Base-by-base conservation (phyloP, 2,797 vertebrate genomes). In the Sebastiscus albofasciatus region DNA sequence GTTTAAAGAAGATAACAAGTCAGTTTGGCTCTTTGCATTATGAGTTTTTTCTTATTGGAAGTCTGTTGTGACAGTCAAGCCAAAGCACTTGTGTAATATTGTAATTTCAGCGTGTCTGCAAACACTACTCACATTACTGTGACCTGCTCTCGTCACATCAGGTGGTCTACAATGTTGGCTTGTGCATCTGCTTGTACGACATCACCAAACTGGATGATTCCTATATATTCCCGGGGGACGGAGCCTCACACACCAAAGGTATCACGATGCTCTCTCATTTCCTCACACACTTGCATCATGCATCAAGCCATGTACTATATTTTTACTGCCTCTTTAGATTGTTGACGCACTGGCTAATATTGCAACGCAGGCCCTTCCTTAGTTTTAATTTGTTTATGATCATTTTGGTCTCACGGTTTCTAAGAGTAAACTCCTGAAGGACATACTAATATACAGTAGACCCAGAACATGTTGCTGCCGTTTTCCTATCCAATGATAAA, bases 201-300 rank as follows among this genome's bases (percentile, higher is more conserved):
- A 97, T 99, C 92, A 98, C 96, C 34, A 99, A 98, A 87, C 93
- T 99, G 91, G 99, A 99, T 36, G 98, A 99, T 22, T 98, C 99
- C 0, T 99, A 98, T 29, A 99, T 99, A 85, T 99, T 99, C 89
- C 99, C 99, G 0, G 99, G 98, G 10, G 98, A 99, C 3, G 98
- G 99, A 11, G 99, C 98, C 0, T 98, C 98, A 0, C 99, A 99
- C 83, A 99, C 98, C 42, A 99, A 99, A 97, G 99, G 99, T 99
- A 42, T 5, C 56, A 75, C 3, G 42, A 73, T 1, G 5, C 12
- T n/a, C 16, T 46, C 61, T 55, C 4, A 22, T 36, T 27, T n/a
- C 26, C 34, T 54, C 26, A 7, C 6, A 22, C 55, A 26, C 12
- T 33, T 18, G 2, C 39, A 29, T 61, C 27, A 20, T 11, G 16